These are phyloP conservation scores for Beris chalybata DNA, from an alignment of 2,888 invertebrate species.

Conservation along the genomic window DNA sequence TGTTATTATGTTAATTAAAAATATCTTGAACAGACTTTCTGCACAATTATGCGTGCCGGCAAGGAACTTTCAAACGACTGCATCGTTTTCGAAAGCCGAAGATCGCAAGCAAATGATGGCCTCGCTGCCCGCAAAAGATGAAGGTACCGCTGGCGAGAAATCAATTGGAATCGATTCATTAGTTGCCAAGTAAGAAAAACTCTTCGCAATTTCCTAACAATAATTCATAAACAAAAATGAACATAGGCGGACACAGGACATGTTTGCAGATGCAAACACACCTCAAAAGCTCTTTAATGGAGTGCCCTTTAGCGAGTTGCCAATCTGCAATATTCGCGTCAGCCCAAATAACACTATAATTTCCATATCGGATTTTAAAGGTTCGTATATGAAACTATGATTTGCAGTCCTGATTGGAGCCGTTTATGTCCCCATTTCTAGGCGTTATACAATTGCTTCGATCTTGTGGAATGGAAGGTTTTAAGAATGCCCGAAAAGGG, in stretches of 20 bases:
- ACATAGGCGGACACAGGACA: constrained; percentile 54
- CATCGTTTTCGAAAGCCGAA: constrained; percentile 53
- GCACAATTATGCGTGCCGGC: constrained; percentile 12
- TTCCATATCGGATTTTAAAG: constrained; percentile 70
- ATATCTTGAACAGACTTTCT: not conserved
- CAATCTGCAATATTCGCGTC: constrained; percentile 80
- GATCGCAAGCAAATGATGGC: constrained; percentile 61
- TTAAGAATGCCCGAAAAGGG: constrained; percentile 92
- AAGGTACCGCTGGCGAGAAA: constrained; percentile 78
- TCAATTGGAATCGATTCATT: constrained; percentile 69
- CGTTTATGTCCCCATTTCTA: constrained; percentile 44
- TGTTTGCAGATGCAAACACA: constrained; percentile 76
- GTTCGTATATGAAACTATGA: constrained; percentile 50
- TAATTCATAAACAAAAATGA: not conserved
- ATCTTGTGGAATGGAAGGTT: constrained; percentile 89
- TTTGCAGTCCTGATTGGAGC: not conserved
- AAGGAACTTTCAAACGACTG: constrained; percentile 45
- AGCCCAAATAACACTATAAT: constrained; percentile 89
- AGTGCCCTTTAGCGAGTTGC: constrained; percentile 74
- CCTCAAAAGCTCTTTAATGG: constrained; percentile 75
- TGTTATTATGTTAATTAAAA: constrained; percentile 1
- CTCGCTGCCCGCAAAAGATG: constrained; percentile 63
- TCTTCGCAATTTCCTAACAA: not conserved
- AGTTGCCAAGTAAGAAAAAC: constrained; percentile 60
- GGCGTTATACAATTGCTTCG: constrained; percentile 64